These are phyloP conservation scores for Capitella teleta DNA, from an alignment of 1,140 invertebrate species.

Conservation along the genomic window DNA sequence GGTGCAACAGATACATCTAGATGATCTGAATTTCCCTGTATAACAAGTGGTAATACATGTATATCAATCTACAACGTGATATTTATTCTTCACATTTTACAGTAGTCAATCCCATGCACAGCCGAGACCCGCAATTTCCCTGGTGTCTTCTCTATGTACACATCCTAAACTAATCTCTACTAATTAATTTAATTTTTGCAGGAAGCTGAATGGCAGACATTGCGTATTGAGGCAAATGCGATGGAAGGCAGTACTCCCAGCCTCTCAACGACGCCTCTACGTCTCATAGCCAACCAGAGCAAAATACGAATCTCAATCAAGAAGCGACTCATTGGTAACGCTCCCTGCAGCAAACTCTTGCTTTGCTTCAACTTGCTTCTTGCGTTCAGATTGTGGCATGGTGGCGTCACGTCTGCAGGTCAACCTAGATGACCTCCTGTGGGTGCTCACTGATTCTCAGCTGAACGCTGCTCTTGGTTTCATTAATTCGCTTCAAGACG, in stretches of 20 bases:
- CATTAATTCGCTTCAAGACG: constrained; percentile 73
- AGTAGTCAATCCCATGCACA: too few species aligned
- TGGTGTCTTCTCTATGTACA: too few species aligned
- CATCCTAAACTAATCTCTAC: too few species aligned
- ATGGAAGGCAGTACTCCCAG: constrained; percentile 7
- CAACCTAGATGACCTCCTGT: constrained; percentile 90
- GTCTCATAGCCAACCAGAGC: constrained; percentile 87
- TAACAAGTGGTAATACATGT: too few species aligned
- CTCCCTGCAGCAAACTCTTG: background rate
- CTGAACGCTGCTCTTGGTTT: constrained; percentile 88
- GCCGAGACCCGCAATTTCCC: too few species aligned
- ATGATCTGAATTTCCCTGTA: too few species aligned
- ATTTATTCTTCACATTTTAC: too few species aligned
- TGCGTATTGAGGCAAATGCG: constrained; percentile 74
- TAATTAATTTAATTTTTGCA: too few species aligned
- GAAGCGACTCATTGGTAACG: constrained; percentile 71
- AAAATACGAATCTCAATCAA: constrained; percentile 92
- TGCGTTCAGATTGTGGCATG: constrained; percentile 71
- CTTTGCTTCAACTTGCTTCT: background rate
- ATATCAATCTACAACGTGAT: too few species aligned
- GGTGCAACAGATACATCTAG: too few species aligned
- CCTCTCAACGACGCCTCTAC: constrained; percentile 58
- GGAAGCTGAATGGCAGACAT: constrained; percentile 92
- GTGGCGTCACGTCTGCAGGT: constrained; percentile 82
- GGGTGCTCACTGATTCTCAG: constrained; percentile 95